Evolutionary conservation across 1,140 invertebrate species (phyloP), one percentile per base, ranked within the genome.

Genomic region (Trachelipus rathkii): DNA sequence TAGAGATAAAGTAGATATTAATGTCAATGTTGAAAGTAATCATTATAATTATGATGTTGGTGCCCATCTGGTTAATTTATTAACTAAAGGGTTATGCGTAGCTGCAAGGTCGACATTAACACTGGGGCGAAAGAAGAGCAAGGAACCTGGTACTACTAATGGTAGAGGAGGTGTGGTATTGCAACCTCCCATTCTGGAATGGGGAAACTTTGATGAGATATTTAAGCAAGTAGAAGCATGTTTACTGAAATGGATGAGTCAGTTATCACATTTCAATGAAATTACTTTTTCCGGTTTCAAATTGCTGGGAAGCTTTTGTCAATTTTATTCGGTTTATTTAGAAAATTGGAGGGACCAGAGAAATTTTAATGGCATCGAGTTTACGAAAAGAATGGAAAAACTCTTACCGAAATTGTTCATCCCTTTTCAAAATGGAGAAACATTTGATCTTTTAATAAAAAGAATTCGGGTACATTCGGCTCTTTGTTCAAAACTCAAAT

Each of bases 21-120:
- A 78, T 69, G 77, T 77, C 46, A 74, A 77, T 6, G 74, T 68
- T 1, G 74, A 77, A 11, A 74, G 66, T 8, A 78, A 81, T 67
- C 75, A 81, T 45, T 78, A 78, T 21, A 81, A 81, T 68, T 81
- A 78, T 73, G 79, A 81, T 68, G 73, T 81, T 19, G 79, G 79
- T 9, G 45, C 79, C 6, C 77, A 78, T 15, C 46, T 81, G 15
- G 53, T 78, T 11, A 72, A 50, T n/a, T 45, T 50, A 8, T 43
- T 81, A 23, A 76, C 68, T 8, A 72, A 72, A 50, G 79, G 76
- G 24, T 71, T 81, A 10, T 73, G 78, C 53, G 72, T 81, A 10
- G 79, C 79, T 19, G 74, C 79, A 21, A 74, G 77, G 13, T 72
- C 79, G 9, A 68, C 78, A 4, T 69, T 81, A 11, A 33, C 33